Base-by-base conservation (phyloP, 2,113 vertebrate species). In the Sander vitreus region DNA sequence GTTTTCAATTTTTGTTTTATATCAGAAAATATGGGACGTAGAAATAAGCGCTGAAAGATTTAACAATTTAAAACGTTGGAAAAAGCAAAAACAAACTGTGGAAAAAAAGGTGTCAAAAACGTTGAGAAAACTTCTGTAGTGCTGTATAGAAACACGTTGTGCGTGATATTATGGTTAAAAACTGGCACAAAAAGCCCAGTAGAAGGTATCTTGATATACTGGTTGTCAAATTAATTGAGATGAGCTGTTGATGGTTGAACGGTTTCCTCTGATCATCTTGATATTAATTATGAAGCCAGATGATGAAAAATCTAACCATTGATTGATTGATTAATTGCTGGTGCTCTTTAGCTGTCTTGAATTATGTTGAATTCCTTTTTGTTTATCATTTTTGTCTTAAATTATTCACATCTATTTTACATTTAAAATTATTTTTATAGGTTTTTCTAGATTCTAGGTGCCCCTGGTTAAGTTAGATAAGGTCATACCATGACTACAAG, bases 101-200 rank as follows among this genome's bases (percentile, higher is more conserved):
- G n/a, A n/a, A n/a, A n/a, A n/a, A n/a, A n/a, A n/a, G n/a, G n/a
- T n/a, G n/a, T n/a, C n/a, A n/a, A n/a, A n/a, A n/a, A n/a, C n/a
- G n/a, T n/a, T n/a, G n/a, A n/a, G n/a, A n/a, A 76, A 85, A 69
- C 14, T 33, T 53, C 30, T 74, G 85, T 30, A 59, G 59, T 36
- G 33, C 43, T 68, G n/a, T 36, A 25, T 8, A 47, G 48, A 74
- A 63, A 58, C 2, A 15, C 16, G 4, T 19, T 58, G 39, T 57
- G n/a, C 4, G 4, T 69, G 12, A 12, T 27, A 3, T 19, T 73
- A 3, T 6, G 11, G 19, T 10, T 36, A 2, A n/a, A n/a, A n/a
- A n/a, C n/a, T n/a, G n/a, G n/a, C n/a, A n/a, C n/a, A 36, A 64
- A 59, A 39, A 66, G 36, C 36, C 27, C 39, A 45, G 15, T 16